phyloP scores from a whole-genome alignment of 2,797 vertebrate species.

The Rhinichthys osculus region DNA sequence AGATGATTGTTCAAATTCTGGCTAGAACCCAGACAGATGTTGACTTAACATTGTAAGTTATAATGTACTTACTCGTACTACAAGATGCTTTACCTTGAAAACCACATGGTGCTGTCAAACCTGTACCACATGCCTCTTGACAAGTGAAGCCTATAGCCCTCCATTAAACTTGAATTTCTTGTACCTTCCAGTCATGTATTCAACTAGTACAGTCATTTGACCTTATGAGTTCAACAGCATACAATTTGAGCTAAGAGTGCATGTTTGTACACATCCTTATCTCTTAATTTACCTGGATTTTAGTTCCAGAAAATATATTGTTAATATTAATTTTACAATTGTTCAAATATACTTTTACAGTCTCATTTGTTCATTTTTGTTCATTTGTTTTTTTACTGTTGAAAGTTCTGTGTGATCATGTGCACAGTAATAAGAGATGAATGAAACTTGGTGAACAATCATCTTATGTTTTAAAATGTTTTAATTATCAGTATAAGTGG shows the following conservation, averaged over 20 bases:
- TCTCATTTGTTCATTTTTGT: neutral
- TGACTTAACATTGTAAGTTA: neutral
- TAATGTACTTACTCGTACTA: slow-evolving; percentile 9
- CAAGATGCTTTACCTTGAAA: neutral
- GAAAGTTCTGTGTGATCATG: neutral
- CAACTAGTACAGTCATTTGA: neutral
- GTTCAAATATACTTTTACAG: neutral
- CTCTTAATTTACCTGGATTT: neutral
- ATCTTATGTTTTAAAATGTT: neutral
- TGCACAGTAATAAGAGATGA: neutral
- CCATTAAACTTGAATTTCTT: slow-evolving; percentile 31
- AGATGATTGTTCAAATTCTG: slow-evolving; percentile 6
- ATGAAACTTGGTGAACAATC: neutral
- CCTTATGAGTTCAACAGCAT: neutral
- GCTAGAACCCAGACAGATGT: slow-evolving; percentile 6
- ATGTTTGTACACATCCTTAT: neutral
- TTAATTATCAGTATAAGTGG: neutral
- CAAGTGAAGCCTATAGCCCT: neutral
- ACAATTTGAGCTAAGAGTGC: too few species aligned
- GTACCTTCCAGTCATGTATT: neutral
- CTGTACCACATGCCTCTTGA: neutral
- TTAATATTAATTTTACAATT: neutral
- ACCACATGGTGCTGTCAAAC: slow-evolving; percentile 5
- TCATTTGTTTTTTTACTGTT: neutral
- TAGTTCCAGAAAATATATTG: neutral